phyloP scores from a whole-genome alignment of 1,140 invertebrate species.

The Drosophila azteca region DNA sequence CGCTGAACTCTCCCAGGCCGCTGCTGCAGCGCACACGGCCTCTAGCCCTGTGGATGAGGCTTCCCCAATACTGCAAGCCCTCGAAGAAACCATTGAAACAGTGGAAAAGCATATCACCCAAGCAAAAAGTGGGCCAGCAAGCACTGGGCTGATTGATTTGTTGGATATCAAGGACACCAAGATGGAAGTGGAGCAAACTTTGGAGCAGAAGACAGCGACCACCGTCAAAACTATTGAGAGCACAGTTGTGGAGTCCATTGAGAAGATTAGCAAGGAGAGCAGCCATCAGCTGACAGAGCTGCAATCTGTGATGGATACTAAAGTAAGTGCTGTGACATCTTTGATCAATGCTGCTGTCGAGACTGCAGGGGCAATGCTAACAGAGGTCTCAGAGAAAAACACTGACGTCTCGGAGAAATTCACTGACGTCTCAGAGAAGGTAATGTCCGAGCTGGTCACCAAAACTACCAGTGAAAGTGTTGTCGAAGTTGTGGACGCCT shows the following conservation, averaged over 20 bases:
- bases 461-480: constrained; percentile 12
- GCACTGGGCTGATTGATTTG: constrained; percentile 9
- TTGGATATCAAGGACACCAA: constrained; percentile 18
- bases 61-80: constrained; percentile 19
- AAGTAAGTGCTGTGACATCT: constrained; percentile 23
- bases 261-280: constrained; percentile 45
- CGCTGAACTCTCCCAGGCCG: constrained; percentile 46
- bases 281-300: constrained; percentile 40
- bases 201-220: constrained; percentile 17
- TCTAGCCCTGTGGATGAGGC: constrained; percentile 76
- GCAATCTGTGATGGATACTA: constrained; percentile 32
- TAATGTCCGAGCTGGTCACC: constrained; percentile 1
- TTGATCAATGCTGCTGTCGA: constrained; percentile 21
- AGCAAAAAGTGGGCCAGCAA: constrained; percentile 4
- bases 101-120: constrained; percentile 46
- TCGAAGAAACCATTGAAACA: constrained; percentile 7
- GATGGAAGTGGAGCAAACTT: neutral
- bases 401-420: constrained; percentile 36
- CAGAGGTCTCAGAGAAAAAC: constrained; percentile 26
- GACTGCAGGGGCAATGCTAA: constrained; percentile 21
- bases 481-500: too few relatives aligned
- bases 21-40: constrained; percentile 48
- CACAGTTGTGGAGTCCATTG: constrained; percentile 25
- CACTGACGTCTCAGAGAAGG: constrained; percentile 16
- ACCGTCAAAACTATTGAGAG: constrained; percentile 35